phyloP scores from a whole-genome alignment of 2,888 invertebrate genomes.

The Cataglyphis livida region DNA sequence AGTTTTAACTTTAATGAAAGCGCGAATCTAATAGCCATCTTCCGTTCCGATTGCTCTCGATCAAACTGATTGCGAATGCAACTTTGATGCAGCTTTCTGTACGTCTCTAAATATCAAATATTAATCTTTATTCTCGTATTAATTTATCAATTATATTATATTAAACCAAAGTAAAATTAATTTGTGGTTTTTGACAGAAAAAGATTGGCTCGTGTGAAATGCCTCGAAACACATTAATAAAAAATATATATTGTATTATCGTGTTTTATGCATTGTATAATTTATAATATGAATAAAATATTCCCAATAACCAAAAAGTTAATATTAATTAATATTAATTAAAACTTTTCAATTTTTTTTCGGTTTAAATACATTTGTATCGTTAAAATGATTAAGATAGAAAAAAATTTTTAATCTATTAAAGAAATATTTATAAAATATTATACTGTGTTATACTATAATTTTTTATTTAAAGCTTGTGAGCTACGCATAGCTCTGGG shows the following conservation, averaged over 20 bases:
- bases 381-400: constrained; percentile 21
- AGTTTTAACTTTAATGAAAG: not conserved
- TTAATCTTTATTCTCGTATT: not conserved
- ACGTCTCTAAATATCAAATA: not conserved
- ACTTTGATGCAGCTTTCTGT: not conserved
- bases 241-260: not conserved
- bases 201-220: not conserved
- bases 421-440: constrained; percentile 5
- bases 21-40: not conserved
- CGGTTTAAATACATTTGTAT: constrained; percentile 4
- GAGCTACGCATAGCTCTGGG: not conserved
- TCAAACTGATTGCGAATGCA: not conserved
- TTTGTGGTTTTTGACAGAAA: not conserved
- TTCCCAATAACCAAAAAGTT: not conserved
- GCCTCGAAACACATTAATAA: not conserved
- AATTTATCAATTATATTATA: not conserved
- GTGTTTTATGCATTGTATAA: not conserved
- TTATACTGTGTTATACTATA: constrained; percentile 19
- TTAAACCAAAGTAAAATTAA: not conserved
- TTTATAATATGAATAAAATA: constrained; percentile 1
- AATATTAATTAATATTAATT: not conserved
- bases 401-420: constrained; percentile 6
- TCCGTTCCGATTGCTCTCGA: constrained; percentile 9
- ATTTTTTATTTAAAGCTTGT: constrained; percentile 40
- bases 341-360: not conserved